Evolutionary conservation across 2,797 vertebrate species (phyloP).

Genomic region (Glossophaga mutica): DNA sequence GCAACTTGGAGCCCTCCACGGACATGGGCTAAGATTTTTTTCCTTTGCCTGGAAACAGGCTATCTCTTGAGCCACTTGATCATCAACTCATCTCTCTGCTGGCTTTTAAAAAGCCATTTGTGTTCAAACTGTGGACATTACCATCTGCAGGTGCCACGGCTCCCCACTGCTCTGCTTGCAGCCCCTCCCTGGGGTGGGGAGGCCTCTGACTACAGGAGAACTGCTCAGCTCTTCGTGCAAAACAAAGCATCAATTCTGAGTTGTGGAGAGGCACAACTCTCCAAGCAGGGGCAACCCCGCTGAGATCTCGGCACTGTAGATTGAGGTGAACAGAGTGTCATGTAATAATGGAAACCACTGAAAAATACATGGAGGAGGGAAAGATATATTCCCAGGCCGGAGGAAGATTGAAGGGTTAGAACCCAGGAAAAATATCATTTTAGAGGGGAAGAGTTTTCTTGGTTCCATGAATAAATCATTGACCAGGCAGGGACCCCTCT

Average conservation of each 20-base stretch:
- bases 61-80: not conserved
- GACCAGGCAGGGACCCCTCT: not conserved
- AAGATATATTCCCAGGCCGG: constrained; percentile 55
- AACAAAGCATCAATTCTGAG: not conserved
- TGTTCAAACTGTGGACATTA: not conserved
- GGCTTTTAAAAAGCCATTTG: not conserved
- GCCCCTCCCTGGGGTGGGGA: not conserved
- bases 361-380: constrained; percentile 66
- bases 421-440: constrained; percentile 69
- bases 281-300: not conserved
- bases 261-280: not conserved
- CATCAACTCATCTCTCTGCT: not conserved
- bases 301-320: constrained; percentile 38
- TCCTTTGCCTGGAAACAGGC: not conserved
- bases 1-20: not conserved
- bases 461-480: constrained; percentile 70
- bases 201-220: not conserved
- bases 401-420: constrained; percentile 71
- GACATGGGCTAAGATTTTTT: not conserved
- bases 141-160: not conserved
- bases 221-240: not conserved
- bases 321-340: constrained; percentile 60
- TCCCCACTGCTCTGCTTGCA: not conserved
- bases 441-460: constrained; percentile 52
- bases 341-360: constrained; percentile 61